Percentiles rank a stretch among this genome's conserved stretches.
phyloP scores from a whole-genome alignment of 2,797 vertebrate species.

The Eleutherodactylus coqui region DNA sequence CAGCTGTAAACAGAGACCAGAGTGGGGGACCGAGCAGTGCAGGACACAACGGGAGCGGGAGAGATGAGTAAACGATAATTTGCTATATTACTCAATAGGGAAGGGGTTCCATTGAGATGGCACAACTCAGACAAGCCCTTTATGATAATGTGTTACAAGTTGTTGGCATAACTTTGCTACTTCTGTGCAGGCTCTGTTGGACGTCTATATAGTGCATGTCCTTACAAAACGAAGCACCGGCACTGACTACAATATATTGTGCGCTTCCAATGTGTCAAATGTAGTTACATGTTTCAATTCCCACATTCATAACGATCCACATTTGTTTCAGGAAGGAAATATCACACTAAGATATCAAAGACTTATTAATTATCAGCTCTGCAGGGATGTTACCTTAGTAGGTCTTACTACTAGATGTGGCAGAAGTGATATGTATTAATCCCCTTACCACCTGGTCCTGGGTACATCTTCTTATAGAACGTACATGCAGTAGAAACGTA shows the following conservation, averaged over 20 bases:
- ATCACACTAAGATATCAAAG: conserved; percentile 21
- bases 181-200: no score
- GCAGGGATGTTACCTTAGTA: background rate
- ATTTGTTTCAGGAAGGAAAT: conserved; percentile 27
- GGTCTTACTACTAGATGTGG: background rate
- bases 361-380: conserved; percentile 33
- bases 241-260: background rate
- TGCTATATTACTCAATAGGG: no score
- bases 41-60: no score
- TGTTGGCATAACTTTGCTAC: no score
- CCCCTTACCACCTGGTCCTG: background rate
- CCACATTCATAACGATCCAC: conserved; percentile 12
- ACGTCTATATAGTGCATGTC: background rate
- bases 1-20: no score
- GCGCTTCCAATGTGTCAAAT: conserved; percentile 15
- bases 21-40: no score
- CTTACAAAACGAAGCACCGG: background rate
- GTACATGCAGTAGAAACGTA: no score
- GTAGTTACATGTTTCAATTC: conserved; percentile 36
- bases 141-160: no score
- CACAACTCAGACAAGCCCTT: no score
- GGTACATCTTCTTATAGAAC: no score
- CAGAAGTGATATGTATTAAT: background rate
- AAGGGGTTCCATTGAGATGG: no score
- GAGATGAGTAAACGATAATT: no score